These are phyloP conservation scores for Acromyrmex echinatior DNA, from an alignment of 1,140 invertebrate genomes.

Conservation along the genomic window DNA sequence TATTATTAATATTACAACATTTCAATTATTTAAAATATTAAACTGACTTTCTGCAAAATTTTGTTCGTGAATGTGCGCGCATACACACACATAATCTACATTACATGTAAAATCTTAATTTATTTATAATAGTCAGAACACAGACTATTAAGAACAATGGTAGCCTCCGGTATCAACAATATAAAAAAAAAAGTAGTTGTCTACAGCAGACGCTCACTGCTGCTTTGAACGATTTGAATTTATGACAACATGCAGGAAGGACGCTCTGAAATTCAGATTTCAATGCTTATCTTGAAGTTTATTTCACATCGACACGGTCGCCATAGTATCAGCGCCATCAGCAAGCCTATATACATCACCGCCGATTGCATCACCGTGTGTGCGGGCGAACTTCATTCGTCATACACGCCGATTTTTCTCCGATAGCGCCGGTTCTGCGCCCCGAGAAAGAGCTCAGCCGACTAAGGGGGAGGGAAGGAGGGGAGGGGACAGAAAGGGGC, in stretches of 20 bases:
- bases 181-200: conserved; percentile 22
- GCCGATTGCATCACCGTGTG: conserved; percentile 58
- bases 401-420: conserved; percentile 63
- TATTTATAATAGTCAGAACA: not conserved
- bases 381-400: conserved; percentile 63
- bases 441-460: conserved; percentile 38
- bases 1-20: too few species aligned
- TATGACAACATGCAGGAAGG: conserved; percentile 36
- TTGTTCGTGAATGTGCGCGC: too few species aligned
- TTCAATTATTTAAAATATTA: too few species aligned
- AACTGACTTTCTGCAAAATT: too few species aligned
- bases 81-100: not conserved
- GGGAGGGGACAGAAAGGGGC: conserved; percentile 14
- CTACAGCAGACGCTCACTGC: conserved; percentile 31
- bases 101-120: not conserved
- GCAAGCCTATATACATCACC: conserved; percentile 62
- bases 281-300: conserved; percentile 59
- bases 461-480: not conserved
- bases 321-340: conserved; percentile 60
- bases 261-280: conserved; percentile 63
- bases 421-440: conserved; percentile 52
- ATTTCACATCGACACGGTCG: conserved; percentile 64
- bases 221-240: conserved; percentile 46
- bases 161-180: not conserved
- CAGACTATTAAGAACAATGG: not conserved